Conservation (phyloP, 2,888 invertebrate species). For the Hyalella azteca region DNA sequence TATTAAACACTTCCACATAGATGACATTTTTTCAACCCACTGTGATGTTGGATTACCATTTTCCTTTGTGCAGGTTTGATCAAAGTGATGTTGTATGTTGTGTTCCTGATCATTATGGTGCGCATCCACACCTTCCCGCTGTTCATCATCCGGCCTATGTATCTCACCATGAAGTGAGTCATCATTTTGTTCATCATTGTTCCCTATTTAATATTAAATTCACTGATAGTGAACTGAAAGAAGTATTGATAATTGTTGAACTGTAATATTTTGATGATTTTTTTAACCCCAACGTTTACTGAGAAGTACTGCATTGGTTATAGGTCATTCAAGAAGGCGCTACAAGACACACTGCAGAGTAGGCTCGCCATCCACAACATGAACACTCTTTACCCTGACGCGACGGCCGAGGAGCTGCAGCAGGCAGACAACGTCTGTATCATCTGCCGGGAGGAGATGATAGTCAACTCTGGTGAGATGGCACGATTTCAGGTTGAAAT, state of each 20-base stretch:
- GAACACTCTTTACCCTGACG: slow-evolving; percentile 97
- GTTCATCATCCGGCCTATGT: slow-evolving; percentile 98
- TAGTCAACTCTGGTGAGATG: slow-evolving; percentile 43
- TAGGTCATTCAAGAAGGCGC: slow-evolving; percentile 95
- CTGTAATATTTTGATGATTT: not conserved
- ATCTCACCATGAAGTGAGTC: slow-evolving; percentile 89
- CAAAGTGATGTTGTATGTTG: slow-evolving; percentile 81
- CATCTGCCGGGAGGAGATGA: slow-evolving; percentile 76
- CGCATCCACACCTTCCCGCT: slow-evolving; percentile 95
- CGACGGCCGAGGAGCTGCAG: slow-evolving; percentile 87
- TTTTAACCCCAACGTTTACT: too few relatives aligned
- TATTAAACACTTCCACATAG: too few relatives aligned
- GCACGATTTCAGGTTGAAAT: too few relatives aligned
- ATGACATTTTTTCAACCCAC: too few relatives aligned
- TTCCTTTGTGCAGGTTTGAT: slow-evolving; percentile 65
- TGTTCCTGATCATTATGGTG: slow-evolving; percentile 95
- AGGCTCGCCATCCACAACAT: slow-evolving; percentile 95
- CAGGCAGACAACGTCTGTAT: slow-evolving; percentile 98
- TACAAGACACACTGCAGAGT: slow-evolving; percentile 95
- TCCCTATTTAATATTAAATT: too few relatives aligned
- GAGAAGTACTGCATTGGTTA: slow-evolving; percentile 40
- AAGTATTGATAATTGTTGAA: not conserved
- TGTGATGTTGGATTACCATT: slow-evolving; percentile 57
- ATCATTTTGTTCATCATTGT: not conserved
- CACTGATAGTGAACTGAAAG: too few relatives aligned